Conservation (phyloP, 2,113 vertebrate species). For the Circaetus cinerascens region DNA sequence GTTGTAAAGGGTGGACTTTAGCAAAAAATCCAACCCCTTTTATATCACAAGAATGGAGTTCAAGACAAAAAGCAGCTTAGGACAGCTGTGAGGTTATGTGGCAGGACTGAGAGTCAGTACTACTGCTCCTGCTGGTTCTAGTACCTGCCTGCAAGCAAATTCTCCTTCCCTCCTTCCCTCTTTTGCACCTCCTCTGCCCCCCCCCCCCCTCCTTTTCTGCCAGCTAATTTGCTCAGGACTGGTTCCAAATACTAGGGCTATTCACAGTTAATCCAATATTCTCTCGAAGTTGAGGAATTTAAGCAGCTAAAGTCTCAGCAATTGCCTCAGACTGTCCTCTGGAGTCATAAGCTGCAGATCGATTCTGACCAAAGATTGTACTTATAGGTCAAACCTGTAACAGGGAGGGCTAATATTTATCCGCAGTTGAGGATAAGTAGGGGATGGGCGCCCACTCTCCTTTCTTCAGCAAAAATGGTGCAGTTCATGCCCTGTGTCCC, state of each 20-base stretch:
- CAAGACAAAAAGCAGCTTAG: not conserved
- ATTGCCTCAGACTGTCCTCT: not conserved
- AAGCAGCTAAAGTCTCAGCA: not conserved
- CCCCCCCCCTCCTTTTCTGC: not conserved
- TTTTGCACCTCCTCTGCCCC: not conserved
- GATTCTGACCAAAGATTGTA: not conserved
- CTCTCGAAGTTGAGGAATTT: not conserved
- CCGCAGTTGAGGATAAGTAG: not conserved
- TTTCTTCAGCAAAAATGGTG: not conserved
- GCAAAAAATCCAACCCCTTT: not conserved
- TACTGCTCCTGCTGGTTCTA: not conserved
- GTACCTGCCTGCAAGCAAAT: not conserved
- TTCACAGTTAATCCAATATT: not conserved
- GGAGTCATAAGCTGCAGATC: not conserved
- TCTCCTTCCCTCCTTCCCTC: not conserved
- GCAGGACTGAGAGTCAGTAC: not conserved
- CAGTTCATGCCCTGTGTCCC: not conserved
- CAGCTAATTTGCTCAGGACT: not conserved
- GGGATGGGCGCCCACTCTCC: too few species aligned
- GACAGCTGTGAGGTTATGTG: not conserved
- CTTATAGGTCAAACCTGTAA: not conserved
- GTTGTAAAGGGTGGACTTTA: not conserved
- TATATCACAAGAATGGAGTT: not conserved
- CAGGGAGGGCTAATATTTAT: not conserved
- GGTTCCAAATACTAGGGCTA: not conserved